A percentile compares a stretch with the other conserved stretches of the same genome.
phyloP scores from a whole-genome alignment of 2,888 invertebrate species.

The Caenorhabditis wallacei region DNA sequence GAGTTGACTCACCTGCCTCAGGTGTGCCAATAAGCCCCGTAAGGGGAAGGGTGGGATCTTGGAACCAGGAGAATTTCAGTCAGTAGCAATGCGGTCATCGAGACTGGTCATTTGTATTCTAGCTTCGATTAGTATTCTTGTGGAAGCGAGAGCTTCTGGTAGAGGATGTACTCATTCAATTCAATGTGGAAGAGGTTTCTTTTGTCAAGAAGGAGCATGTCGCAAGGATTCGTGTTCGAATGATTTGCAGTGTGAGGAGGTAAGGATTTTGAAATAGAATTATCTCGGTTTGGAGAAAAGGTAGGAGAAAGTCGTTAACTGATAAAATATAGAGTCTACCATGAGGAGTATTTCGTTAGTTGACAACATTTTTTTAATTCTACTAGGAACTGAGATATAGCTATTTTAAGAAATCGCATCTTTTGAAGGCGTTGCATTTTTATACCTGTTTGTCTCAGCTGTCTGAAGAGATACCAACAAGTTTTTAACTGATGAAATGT shows the following conservation, averaged over 20 bases:
- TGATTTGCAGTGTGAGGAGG: slow-evolving; percentile 66
- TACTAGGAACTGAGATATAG: too few relatives aligned
- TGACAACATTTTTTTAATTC: too few relatives aligned
- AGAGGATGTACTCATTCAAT: slow-evolving; percentile 61
- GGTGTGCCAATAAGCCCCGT: slow-evolving; percentile 47
- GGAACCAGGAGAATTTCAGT: slow-evolving; percentile 42
- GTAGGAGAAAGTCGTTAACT: too few relatives aligned
- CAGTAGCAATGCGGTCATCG: slow-evolving; percentile 45
- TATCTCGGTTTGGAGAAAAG: not conserved
- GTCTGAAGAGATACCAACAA: too few relatives aligned
- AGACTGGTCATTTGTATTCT: slow-evolving; percentile 9
- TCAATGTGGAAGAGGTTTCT: slow-evolving; percentile 68
- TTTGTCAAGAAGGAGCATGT: slow-evolving; percentile 67
- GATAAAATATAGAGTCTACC: too few relatives aligned
- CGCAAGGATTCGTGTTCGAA: slow-evolving; percentile 63
- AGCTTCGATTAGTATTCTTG: slow-evolving; percentile 14
- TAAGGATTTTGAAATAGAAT: slow-evolving; percentile 7
- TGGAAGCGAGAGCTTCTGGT: slow-evolving; percentile 7
- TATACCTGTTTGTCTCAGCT: too few relatives aligned
- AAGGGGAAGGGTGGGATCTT: slow-evolving; percentile 22
- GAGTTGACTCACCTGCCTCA: slow-evolving; percentile 47
- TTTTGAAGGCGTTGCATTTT: too few relatives aligned
- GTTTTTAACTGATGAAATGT: too few relatives aligned
- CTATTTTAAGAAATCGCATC: too few relatives aligned
- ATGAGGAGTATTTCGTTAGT: too few relatives aligned